Conservation (phyloP, 2,797 vertebrate genomes). For the Rhinogobio ventralis region DNA sequence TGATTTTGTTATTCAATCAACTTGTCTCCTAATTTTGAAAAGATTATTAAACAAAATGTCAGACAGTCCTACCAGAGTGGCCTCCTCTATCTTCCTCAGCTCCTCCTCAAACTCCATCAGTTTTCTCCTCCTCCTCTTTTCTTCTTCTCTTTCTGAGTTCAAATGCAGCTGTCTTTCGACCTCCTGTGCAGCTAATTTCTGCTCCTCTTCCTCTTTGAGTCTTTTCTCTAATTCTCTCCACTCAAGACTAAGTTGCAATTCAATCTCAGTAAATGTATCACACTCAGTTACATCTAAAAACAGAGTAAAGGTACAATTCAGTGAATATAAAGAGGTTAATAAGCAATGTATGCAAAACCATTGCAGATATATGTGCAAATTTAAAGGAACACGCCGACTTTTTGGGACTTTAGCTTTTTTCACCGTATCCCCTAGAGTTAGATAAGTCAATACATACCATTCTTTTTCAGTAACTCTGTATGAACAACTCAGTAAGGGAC, state of each 20-base stretch:
- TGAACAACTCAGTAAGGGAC: too few relatives aligned
- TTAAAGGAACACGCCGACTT: too few relatives aligned
- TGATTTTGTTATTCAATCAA: not conserved
- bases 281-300: constrained; percentile 57
- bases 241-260: constrained; percentile 70
- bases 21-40: not conserved
- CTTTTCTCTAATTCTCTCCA: constrained; percentile 73
- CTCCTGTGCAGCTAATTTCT: constrained; percentile 65
- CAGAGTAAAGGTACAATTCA: not conserved
- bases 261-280: constrained; percentile 70
- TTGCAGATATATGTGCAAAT: not conserved
- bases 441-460: too few relatives aligned
- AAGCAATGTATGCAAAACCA: not conserved
- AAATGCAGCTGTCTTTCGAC: constrained; percentile 67
- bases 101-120: constrained; percentile 81
- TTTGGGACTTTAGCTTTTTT: too few relatives aligned
- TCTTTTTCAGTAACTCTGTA: too few relatives aligned
- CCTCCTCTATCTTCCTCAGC: constrained; percentile 70
- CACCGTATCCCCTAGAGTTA: too few relatives aligned
- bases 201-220: constrained; percentile 71
- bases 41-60: not conserved
- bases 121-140: constrained; percentile 68
- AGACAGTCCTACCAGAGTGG: constrained; percentile 65
- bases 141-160: constrained; percentile 72
- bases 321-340: not conserved